phyloP scores from a whole-genome alignment of 64 coral and sea anemone species.

The Astreopora myriophthalma region DNA sequence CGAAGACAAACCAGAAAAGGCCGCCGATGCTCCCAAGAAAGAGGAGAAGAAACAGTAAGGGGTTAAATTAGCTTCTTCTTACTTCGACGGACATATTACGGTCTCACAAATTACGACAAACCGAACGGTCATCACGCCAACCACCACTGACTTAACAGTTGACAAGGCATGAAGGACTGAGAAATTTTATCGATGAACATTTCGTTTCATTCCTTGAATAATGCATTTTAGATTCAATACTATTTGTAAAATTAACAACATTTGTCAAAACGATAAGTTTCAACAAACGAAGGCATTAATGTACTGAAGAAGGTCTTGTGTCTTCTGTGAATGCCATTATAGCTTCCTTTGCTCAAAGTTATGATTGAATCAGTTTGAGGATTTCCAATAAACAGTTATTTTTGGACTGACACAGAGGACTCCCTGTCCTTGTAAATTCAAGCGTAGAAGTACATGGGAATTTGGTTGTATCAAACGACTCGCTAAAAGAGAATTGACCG shows the following conservation, averaged over 20 bases:
- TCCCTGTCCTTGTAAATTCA: neutral
- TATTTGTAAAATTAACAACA: neutral
- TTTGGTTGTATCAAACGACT: too few relatives aligned
- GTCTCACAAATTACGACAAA: neutral
- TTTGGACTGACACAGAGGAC: conserved; percentile 10
- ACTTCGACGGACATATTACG: neutral
- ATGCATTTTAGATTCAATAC: neutral
- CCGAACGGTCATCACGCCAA: neutral
- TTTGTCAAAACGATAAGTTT: neutral
- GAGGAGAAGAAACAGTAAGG: conserved; percentile 11
- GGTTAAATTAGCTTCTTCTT: neutral
- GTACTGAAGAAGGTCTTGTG: neutral
- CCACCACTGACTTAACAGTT: neutral
- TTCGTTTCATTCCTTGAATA: conserved; percentile 18
- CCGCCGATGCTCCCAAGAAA: neutral
- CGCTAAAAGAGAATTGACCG: too few relatives aligned
- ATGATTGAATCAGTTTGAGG: neutral
- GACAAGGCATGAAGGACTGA: neutral
- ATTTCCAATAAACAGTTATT: conserved; percentile 39
- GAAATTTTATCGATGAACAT: neutral
- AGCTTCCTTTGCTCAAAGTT: neutral
- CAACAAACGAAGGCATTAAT: neutral
- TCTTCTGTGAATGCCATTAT: neutral
- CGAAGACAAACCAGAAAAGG: conserved; percentile 25
- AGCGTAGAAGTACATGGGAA: neutral